phyloP scores from a whole-genome alignment of 1,140 invertebrate species.

The Callitettix versicolor region DNA sequence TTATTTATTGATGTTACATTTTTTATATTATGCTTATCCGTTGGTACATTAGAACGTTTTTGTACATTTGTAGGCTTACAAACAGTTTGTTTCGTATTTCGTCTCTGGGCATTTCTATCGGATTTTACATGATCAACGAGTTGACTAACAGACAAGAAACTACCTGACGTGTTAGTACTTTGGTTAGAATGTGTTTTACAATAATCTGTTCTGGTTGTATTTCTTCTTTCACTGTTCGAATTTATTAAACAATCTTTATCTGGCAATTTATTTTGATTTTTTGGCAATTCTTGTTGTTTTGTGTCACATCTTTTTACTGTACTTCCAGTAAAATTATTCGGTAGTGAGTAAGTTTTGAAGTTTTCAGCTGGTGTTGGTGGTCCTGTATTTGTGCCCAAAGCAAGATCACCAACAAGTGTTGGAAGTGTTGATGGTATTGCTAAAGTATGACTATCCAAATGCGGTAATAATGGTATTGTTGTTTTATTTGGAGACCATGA shows the following conservation, averaged over 20 bases:
- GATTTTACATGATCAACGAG: slow-evolving; percentile 47
- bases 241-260: background rate
- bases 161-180: slow-evolving; percentile 15
- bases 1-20: background rate
- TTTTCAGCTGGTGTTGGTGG: slow-evolving; percentile 18
- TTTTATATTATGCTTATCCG: background rate
- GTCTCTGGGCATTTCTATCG: slow-evolving; percentile 30
- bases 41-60: background rate
- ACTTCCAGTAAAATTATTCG: no score
- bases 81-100: slow-evolving; percentile 10
- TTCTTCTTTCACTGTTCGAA: background rate
- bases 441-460: slow-evolving; percentile 24
- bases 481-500: slow-evolving; percentile 27
- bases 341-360: background rate
- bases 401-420: slow-evolving; percentile 31
- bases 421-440: slow-evolving; percentile 30
- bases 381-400: slow-evolving; percentile 27
- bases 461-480: slow-evolving; percentile 20
- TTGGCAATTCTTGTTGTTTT: background rate
- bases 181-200: slow-evolving; percentile 19
- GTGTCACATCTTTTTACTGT: background rate
- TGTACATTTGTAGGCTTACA: background rate
- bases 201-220: slow-evolving; percentile 9
- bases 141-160: slow-evolving; percentile 53
- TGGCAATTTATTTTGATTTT: background rate